Evolutionary conservation across 2,113 vertebrate species (phyloP), one percentile per base, ranked within the genome.

Genomic region (Neolamprologus devosi): DNA sequence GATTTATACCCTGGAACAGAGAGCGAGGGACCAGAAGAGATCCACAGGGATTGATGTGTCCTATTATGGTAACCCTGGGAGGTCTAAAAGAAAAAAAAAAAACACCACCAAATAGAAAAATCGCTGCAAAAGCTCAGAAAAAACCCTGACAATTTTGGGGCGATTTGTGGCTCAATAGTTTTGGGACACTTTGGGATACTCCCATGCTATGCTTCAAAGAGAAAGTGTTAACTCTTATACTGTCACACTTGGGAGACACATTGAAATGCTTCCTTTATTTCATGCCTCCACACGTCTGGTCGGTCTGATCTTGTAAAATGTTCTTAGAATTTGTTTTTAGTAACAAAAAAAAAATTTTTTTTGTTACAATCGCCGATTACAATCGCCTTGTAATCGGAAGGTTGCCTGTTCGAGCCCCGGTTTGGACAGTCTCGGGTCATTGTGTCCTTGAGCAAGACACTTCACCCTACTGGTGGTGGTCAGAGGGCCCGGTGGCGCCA

Each of bases 111-210:
- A n/a, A 35, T 17, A 30, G 3, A 17, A 60, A 57, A 57, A 16
- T 57, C 0, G 1, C 55, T 57, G 13, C 7, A 57, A 57, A 57
- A 28, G 13, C 23, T 57, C 13, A 16, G 13, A 57, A 57, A 58
- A 2, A 2, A 0, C 17, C 28, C 9, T 0, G 1, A 0, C 10
- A 65, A 2, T 0, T 65, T 37, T 2, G 10, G 60, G 55, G 8
- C 0, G 1, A 58, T 30, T 30, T 30, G 57, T 30, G 57, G 57
- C 57, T 58, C 57, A 30, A 23, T 23, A 23, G 23, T 23, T 23
- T 23, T 23, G 23, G 23, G 23, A 23, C 37, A 23, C n/a, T 47
- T 11, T 47, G 37, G 37, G 37, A 26, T 17, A 45, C 8, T 23
- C 21, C 5, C 23, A 4, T 17, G 26, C 14, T 12, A 5, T 75